Evolutionary conservation across 2,888 invertebrate species (phyloP).

Genomic region (Apantesis nais): DNA sequence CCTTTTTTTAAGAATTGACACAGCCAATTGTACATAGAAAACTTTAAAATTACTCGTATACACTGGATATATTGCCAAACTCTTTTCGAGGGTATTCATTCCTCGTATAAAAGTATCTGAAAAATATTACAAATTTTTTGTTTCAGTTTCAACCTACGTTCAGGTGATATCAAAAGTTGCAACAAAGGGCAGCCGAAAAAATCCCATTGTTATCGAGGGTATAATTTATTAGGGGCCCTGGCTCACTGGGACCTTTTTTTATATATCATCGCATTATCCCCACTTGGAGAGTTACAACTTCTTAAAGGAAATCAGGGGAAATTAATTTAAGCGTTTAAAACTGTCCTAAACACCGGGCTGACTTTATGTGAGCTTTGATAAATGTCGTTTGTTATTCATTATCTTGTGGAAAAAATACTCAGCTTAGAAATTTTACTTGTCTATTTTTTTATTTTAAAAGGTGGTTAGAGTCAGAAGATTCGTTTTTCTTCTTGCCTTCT

Average conservation of each 20-base stretch:
- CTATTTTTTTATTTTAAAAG: background rate
- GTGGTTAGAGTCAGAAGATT: background rate
- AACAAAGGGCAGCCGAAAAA: conserved; percentile 83
- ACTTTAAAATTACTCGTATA: background rate
- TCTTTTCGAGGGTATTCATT: background rate
- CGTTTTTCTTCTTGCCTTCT: background rate
- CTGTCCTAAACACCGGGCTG: conserved; percentile 77
- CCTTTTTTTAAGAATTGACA: background rate
- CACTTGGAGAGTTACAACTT: conserved; percentile 84
- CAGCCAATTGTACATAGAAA: background rate
- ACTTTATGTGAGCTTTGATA: conserved; percentile 77
- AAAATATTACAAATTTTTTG: conserved; percentile 36
- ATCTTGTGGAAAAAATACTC: conserved; percentile 41
- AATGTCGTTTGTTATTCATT: conserved; percentile 63
- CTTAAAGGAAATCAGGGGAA: conserved; percentile 85
- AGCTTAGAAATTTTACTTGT: conserved; percentile 20
- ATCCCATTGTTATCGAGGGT: conserved; percentile 86
- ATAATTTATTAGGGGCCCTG: conserved; percentile 84
- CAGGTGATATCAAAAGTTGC: conserved; percentile 86
- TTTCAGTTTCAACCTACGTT: conserved; percentile 62
- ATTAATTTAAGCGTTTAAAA: conserved; percentile 84
- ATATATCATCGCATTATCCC: conserved; percentile 86
- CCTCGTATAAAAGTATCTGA: conserved; percentile 19
- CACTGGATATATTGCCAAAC: background rate
- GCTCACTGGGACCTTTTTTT: conserved; percentile 84